Evolutionary conservation across 2,888 invertebrate genomes (phyloP).

Genomic region (Crioceris asparagi): DNA sequence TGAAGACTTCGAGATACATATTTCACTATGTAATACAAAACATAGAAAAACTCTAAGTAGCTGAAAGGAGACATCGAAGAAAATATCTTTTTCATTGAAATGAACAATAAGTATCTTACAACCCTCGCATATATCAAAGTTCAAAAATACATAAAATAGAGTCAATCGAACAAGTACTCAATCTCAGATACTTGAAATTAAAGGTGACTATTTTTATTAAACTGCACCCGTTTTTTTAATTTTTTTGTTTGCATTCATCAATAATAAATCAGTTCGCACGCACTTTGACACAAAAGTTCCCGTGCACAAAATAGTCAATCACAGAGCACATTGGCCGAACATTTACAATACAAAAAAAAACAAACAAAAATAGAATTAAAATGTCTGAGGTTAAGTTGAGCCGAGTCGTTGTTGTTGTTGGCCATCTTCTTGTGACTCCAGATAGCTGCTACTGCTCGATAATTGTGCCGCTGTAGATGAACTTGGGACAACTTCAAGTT

Average conservation of each 20-base stretch:
- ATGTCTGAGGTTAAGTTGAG: slow-evolving; percentile 13
- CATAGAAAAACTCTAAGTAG: too few species aligned
- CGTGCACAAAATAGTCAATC: slow-evolving; percentile 25
- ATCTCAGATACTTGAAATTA: slow-evolving; percentile 19
- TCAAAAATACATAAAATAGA: too few species aligned
- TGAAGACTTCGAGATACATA: background rate
- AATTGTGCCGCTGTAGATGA: too few species aligned
- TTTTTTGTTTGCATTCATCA: too few species aligned
- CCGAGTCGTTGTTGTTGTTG: slow-evolving; percentile 6
- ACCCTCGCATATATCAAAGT: too few species aligned
- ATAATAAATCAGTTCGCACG: slow-evolving; percentile 23
- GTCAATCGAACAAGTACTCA: too few species aligned
- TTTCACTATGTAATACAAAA: too few species aligned
- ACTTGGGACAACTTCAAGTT: too few species aligned
- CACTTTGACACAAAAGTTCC: slow-evolving; percentile 24
- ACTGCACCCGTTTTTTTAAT: slow-evolving; percentile 34
- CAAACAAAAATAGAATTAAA: background rate
- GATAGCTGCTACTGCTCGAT: too few species aligned
- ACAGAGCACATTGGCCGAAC: slow-evolving; percentile 31
- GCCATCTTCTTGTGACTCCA: background rate
- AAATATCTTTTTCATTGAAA: too few species aligned
- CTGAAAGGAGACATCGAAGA: too few species aligned
- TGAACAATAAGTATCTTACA: too few species aligned
- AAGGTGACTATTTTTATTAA: slow-evolving; percentile 30
- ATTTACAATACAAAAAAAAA: slow-evolving; percentile 3